Conservation (phyloP, 1,140 invertebrate genomes). For the Brachionus koreanus region DNA sequence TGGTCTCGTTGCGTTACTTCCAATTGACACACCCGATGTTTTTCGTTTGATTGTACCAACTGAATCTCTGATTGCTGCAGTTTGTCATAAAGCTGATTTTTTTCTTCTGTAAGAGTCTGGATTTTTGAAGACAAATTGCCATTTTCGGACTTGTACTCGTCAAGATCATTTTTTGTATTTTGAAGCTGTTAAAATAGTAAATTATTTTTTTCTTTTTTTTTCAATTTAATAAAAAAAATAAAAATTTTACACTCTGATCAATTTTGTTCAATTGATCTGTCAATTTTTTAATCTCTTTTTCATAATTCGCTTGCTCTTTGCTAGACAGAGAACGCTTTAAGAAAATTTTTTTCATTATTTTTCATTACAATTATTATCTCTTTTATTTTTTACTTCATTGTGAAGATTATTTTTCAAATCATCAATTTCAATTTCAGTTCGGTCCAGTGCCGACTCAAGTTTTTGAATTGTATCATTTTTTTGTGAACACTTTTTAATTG, state of each 20-base stretch:
- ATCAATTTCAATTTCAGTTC: neutral
- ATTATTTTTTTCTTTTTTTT: neutral
- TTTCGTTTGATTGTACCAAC: slow-evolving; percentile 1
- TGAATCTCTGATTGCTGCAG: neutral
- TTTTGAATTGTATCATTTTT: slow-evolving; percentile 13
- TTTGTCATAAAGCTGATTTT: slow-evolving; percentile 32
- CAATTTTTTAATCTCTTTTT: slow-evolving; percentile 24
- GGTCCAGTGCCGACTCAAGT: neutral
- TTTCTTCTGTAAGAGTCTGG: neutral
- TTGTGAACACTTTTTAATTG: neutral
- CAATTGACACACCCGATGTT: slow-evolving; percentile 28
- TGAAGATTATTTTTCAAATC: slow-evolving; percentile 1
- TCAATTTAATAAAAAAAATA: neutral
- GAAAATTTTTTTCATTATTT: neutral
- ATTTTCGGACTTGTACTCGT: slow-evolving; percentile 10
- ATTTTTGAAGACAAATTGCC: neutral
- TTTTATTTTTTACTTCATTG: neutral
- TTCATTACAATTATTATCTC: neutral
- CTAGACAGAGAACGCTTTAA: neutral
- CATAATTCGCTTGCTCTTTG: neutral
- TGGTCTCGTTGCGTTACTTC: slow-evolving; percentile 34
- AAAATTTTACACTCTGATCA: neutral
- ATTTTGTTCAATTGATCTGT: slow-evolving; percentile 5
- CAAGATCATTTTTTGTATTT: slow-evolving; percentile 6
- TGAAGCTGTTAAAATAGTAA: neutral